Conservation (phyloP, 2,888 invertebrate genomes). For the Tanypteryx hageni region DNA sequence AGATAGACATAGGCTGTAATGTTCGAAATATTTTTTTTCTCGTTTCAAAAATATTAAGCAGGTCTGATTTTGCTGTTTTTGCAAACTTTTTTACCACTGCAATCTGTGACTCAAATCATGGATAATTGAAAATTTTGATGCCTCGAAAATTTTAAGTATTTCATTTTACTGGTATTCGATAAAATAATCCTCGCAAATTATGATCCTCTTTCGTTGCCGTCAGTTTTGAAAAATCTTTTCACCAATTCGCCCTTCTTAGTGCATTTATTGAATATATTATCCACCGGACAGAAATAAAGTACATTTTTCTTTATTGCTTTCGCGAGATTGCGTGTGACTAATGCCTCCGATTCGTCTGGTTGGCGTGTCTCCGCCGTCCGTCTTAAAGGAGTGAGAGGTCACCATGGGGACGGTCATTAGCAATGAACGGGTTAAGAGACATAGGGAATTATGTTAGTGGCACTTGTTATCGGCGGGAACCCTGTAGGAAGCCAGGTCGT, state of each 20-base stretch:
- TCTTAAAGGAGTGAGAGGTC: slow-evolving; percentile 5
- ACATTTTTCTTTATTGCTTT: background rate
- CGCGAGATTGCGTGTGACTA: slow-evolving; percentile 23
- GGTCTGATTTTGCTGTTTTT: too few species aligned
- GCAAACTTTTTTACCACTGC: too few species aligned
- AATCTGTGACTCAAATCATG: too few species aligned
- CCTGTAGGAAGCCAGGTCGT: slow-evolving; percentile 24
- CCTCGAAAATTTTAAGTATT: too few species aligned
- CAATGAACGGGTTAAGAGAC: slow-evolving; percentile 18
- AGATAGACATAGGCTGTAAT: too few species aligned
- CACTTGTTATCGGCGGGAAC: slow-evolving; percentile 24
- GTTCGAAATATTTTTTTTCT: too few species aligned
- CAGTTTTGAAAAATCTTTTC: too few species aligned
- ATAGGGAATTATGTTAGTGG: slow-evolving; percentile 32
- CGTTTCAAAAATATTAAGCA: too few species aligned
- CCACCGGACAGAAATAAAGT: background rate
- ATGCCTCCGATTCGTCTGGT: background rate
- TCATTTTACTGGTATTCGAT: too few species aligned
- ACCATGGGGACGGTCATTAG: background rate
- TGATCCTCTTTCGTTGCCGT: too few species aligned
- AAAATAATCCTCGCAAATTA: too few species aligned
- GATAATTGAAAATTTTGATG: too few species aligned
- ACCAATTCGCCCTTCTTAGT: background rate
- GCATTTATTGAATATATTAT: background rate
- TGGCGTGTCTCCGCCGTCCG: background rate